Percentiles rank a stretch among this genome's conserved stretches.
Evolutionary conservation across 92 coral and sea anemone genomes (phyloP).

Genomic region (Paramuricea clavata): DNA sequence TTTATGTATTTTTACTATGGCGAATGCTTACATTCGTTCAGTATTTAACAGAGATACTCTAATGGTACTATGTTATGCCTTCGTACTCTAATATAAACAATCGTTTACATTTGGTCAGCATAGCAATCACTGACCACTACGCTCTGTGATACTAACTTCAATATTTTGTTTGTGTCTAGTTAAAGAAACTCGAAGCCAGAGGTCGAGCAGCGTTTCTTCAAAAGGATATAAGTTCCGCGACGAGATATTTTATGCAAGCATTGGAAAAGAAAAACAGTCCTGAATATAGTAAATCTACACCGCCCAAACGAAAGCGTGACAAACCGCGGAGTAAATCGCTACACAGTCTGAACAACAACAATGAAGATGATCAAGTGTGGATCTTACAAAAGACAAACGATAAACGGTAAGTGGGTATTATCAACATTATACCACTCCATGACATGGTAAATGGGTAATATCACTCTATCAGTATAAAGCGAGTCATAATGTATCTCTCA

Average conservation of each 20-base stretch:
- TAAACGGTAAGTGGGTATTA: background rate
- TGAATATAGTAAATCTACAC: background rate
- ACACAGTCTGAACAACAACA: constrained; percentile 9
- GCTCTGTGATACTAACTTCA: background rate
- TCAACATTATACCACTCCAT: background rate
- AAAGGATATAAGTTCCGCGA: constrained; percentile 65
- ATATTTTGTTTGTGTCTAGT: constrained; percentile 31
- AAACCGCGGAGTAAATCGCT: constrained; percentile 20
- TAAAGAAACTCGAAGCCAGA: constrained; percentile 50
- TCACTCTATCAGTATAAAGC: background rate
- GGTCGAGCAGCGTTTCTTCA: constrained; percentile 64
- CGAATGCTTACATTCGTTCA: constrained; percentile 7
- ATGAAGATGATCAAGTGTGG: constrained; percentile 49
- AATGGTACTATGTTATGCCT: background rate
- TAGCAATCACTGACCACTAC: background rate
- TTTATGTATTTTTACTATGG: constrained; percentile 15
- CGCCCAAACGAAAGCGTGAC: constrained; percentile 15
- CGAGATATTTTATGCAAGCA: constrained; percentile 58
- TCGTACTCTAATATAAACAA: background rate
- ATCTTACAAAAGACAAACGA: constrained; percentile 4
- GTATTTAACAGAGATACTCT: background rate
- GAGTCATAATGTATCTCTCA: background rate
- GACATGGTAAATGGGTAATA: background rate
- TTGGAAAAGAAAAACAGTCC: constrained; percentile 45
- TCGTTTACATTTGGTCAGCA: background rate